Conservation (phyloP, 2,113 vertebrate species). For the Lepisosteus oculatus region DNA sequence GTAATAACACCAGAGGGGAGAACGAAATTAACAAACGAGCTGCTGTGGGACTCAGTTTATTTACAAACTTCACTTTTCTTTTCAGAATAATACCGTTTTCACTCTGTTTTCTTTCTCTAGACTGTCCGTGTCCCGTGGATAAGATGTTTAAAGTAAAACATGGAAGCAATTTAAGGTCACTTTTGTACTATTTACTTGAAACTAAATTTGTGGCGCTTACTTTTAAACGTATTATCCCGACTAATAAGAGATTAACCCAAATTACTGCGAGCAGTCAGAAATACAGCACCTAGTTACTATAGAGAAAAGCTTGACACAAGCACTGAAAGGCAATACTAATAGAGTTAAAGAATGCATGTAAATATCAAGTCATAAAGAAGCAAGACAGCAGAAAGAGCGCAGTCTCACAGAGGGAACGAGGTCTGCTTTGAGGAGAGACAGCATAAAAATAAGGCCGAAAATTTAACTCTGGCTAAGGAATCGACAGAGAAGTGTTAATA, state of each 20-base stretch:
- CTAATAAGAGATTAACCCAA: constrained; percentile 69
- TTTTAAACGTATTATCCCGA: constrained; percentile 53
- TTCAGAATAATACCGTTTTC: too few species aligned
- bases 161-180: constrained; percentile 8
- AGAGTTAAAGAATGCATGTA: constrained; percentile 23
- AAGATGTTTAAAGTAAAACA: not conserved
- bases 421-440: not conserved
- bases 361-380: constrained; percentile 32
- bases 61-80: too few species aligned
- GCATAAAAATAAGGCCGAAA: constrained; percentile 35
- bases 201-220: constrained; percentile 48
- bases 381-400: too few species aligned
- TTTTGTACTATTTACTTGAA: constrained; percentile 39
- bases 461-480: constrained; percentile 35
- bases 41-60: not conserved
- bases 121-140: too few species aligned
- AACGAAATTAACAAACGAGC: not conserved
- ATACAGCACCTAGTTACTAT: constrained; percentile 40
- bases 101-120: too few species aligned
- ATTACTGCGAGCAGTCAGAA: constrained; percentile 43
- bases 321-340: constrained; percentile 32
- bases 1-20: constrained; percentile 2
- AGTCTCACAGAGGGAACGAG: too few species aligned
- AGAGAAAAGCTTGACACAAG: constrained; percentile 29
- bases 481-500: constrained; percentile 6